Evolutionary conservation across 2,113 vertebrate species (phyloP), one percentile per base, ranked within the genome.

Genomic region (Aegithalos caudatus): DNA sequence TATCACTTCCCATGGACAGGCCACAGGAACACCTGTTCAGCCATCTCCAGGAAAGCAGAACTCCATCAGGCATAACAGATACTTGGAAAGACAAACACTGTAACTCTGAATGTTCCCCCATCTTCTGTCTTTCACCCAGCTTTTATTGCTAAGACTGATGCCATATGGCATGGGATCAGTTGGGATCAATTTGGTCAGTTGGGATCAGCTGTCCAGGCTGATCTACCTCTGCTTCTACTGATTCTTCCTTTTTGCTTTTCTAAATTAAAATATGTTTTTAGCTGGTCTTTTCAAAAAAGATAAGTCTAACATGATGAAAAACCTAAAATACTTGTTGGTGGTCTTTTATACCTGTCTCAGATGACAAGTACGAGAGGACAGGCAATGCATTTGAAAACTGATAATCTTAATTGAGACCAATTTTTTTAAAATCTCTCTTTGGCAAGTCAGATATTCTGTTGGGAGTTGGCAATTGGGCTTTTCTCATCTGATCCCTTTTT

Each of bases 361-460:
- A 83, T 42, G 42, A 85, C 25, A 83, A 69, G 35, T 65, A 35
- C 13, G 89, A 74, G 47, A 64, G 47, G 12, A 86, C 57, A 72
- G 19, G 23, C 44, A 90, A 20, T 76, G 11, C 37, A 45, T 85
- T 69, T 88, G 44, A 88, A 86, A 85, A 79, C 27, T 38, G 23
- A 33, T 96, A 73, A 85, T 44, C 20, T 29, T 93, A 71, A 64
- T 40, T 51, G 37, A 65, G 35, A 17, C 6, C 13, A 57, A 47
- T 90, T 90, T 82, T 93, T n/a, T 80, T 65, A 44, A 92, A 90
- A 79, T 29, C n/a, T 82, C n/a, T 80, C 20, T 47, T 60, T 93
- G 61, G 48, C 81, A 85, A 86, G 22, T 69, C 29, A 78, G 28
- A 44, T 87, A 54, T 45, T 89, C 38, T 85, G 10, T 44, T 82